Evolutionary conservation across 2,888 invertebrate species (phyloP).

Genomic region (Caenorhabditis angaria): DNA sequence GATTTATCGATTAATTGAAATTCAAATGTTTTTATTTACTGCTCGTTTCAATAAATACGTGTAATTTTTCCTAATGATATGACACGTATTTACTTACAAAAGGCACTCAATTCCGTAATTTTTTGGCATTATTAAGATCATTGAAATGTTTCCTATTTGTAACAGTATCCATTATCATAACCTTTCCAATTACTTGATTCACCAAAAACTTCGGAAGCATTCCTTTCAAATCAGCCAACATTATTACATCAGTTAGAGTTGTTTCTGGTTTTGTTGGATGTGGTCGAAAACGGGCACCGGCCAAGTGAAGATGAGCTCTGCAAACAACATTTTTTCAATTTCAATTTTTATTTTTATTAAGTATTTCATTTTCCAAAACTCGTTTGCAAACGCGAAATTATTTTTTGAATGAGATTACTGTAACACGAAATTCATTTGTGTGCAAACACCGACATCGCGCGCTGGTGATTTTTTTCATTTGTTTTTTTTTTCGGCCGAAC

Average conservation of each 20-base stretch:
- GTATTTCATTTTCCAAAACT: not conserved
- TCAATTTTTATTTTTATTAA: not conserved
- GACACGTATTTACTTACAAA: not conserved
- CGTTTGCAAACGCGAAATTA: no score
- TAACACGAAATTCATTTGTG: not conserved
- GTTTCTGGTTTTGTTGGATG: conserved; percentile 43
- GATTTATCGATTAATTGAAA: not conserved
- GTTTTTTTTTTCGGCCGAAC: not conserved
- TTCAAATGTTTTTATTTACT: not conserved
- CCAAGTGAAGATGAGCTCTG: conserved; percentile 55
- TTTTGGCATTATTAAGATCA: conserved; percentile 33
- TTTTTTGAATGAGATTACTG: not conserved
- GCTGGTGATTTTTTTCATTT: not conserved
- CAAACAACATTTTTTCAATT: conserved; percentile 7
- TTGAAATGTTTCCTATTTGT: conserved; percentile 55
- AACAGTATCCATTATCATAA: conserved; percentile 60
- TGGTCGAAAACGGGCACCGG: conserved; percentile 57
- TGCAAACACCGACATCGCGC: not conserved
- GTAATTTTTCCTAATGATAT: not conserved
- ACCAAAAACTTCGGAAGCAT: conserved; percentile 56
- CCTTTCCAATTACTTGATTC: conserved; percentile 58
- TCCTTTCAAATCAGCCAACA: conserved; percentile 60
- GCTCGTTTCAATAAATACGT: conserved; percentile 9
- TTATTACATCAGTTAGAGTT: conserved; percentile 58
- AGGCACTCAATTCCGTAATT: conserved; percentile 1